These are phyloP conservation scores for Tychaedon coryphoeus DNA, from an alignment of 2,113 vertebrate genomes.

Conservation along the genomic window DNA sequence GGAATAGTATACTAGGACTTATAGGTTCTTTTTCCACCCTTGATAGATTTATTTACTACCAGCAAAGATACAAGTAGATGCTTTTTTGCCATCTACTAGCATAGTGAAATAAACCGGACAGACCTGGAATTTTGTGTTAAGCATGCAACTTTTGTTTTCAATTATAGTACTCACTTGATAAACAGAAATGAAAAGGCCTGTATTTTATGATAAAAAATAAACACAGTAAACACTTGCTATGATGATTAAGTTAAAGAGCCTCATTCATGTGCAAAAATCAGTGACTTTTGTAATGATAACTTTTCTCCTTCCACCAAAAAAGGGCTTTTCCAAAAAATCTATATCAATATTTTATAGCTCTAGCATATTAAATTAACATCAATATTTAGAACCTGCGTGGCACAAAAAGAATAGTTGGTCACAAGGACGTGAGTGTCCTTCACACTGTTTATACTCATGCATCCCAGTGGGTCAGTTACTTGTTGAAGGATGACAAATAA, in stretches of 20 bases:
- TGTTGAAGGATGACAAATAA: constrained; percentile 65
- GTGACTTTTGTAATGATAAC: constrained; percentile 12
- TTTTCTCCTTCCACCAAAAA: neutral
- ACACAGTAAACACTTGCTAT: neutral
- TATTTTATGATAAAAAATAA: neutral
- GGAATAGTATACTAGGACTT: neutral
- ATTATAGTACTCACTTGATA: neutral
- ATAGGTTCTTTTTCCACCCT: neutral
- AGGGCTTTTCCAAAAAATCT: neutral
- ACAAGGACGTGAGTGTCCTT: constrained; percentile 43
- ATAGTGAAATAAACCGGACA: neutral
- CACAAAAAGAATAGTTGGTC: constrained; percentile 36
- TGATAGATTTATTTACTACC: neutral
- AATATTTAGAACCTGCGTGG: constrained; percentile 31
- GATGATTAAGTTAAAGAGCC: neutral
- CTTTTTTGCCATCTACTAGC: neutral
- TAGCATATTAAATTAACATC: neutral
- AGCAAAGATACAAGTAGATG: neutral
- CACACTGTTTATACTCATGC: constrained; percentile 44
- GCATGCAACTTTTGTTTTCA: neutral
- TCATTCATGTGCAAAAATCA: neutral
- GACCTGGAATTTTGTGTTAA: neutral
- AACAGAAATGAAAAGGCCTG: constrained; percentile 3
- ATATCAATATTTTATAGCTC: neutral
- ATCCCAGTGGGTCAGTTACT: constrained; percentile 23